Conservation (phyloP, 2,888 invertebrate species). For the Drosophila meridiana region DNA sequence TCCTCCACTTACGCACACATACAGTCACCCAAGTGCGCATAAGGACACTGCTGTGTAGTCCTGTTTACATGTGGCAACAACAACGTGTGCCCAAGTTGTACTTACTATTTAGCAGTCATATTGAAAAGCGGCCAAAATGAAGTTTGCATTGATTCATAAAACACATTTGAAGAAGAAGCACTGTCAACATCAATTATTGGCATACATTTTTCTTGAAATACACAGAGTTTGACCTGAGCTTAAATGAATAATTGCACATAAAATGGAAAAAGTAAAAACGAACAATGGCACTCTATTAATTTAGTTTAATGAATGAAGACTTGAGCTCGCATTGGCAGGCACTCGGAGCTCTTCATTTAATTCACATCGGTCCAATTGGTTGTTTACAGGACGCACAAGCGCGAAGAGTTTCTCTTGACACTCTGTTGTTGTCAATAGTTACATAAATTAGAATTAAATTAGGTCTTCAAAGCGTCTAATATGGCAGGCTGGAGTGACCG, state of each 20-base stretch:
- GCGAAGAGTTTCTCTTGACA: slow-evolving; percentile 41
- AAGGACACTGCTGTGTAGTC: background rate
- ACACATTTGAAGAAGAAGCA: background rate
- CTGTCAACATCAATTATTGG: background rate
- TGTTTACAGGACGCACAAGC: slow-evolving; percentile 30
- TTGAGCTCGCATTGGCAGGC: background rate
- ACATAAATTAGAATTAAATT: slow-evolving; percentile 72
- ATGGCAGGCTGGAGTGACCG: slow-evolving; percentile 34
- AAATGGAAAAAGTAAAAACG: slow-evolving; percentile 10
- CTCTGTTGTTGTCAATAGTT: slow-evolving; percentile 67
- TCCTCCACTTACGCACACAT: slow-evolving; percentile 25
- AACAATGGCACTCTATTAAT: background rate
- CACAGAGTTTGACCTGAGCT: background rate
- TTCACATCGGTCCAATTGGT: slow-evolving; percentile 1
- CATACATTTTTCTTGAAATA: background rate
- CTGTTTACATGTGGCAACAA: slow-evolving; percentile 1
- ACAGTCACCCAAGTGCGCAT: slow-evolving; percentile 1
- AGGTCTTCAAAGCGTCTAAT: slow-evolving; percentile 50
- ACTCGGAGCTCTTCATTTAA: background rate
- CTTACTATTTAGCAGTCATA: slow-evolving; percentile 8
- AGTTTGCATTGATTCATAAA: background rate
- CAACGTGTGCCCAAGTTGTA: slow-evolving; percentile 4
- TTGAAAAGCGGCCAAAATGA: slow-evolving; percentile 3
- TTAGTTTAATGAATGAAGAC: slow-evolving; percentile 3
- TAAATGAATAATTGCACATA: slow-evolving; percentile 1